Base-by-base conservation (phyloP, 2,113 vertebrate species). In the Podarcis raffonei region DNA sequence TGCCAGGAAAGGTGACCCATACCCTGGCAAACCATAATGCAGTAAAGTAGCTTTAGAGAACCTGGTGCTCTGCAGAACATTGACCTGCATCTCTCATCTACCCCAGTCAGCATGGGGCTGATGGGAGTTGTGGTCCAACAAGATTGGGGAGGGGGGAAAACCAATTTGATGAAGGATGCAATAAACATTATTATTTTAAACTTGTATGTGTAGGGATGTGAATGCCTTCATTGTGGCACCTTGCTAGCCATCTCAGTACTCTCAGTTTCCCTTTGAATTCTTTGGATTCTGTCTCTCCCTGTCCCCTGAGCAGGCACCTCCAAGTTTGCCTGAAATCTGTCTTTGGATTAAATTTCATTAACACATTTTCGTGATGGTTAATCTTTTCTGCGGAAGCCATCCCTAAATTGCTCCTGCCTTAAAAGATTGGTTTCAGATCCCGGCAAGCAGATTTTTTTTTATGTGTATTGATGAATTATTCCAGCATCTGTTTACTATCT, bases 391-490 rank as follows among this genome's bases (percentile, higher is more conserved):
- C 87, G 62, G 35, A 90, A 93, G 30, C 18, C 30, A 32, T 91
- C 87, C 90, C 91, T 86, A 77, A 92, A 95, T 94, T 93, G 85
- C 90, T 78, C 20, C 48, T 87, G 86, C 75, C 89, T 92, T 93
- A 91, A 95, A 94, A 93, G 72, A 92, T 80, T 89, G 65, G 48
- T 39, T 92, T 93, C 90, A 93, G 81, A 95, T 92, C 84, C 89
- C 69, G 76, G 91, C 90, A 90, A 92, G 87, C 88, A 92, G 81
- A 89, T 42, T 42, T 94, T 71, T 86, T 86, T 68, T 93, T 88
- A 91, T 94, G 94, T 84, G 65, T 94, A 95, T 95, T 95, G 95
- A 94, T 94, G 91, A 94, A 94, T 94, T 95, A 84, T 86, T 95
- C 92, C 94, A 92, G 94, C 93, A 95, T 95, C 90, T 95, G 92